Conservation (phyloP, 2,888 invertebrate genomes). For the Pteria penguin region DNA sequence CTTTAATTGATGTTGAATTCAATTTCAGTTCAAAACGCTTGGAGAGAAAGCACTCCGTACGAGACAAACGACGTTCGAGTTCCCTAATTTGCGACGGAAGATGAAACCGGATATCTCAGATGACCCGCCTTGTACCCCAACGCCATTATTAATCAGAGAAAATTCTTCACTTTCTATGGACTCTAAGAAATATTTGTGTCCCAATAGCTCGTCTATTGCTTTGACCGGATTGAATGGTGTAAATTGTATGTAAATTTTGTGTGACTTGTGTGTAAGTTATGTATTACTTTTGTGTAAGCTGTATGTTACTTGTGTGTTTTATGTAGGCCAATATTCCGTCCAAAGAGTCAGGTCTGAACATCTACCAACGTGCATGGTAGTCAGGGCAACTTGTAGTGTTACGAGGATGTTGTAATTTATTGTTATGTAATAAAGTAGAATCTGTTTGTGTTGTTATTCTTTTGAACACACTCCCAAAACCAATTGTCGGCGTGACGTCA, state of each 20-base stretch:
- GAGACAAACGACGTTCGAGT: constrained; percentile 17
- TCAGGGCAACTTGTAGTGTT: background rate
- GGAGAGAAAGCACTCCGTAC: constrained; percentile 38
- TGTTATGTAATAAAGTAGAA: background rate
- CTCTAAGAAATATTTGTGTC: background rate
- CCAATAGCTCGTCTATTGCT: background rate
- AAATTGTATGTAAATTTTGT: background rate
- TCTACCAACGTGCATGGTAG: no score
- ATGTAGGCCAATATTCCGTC: no score
- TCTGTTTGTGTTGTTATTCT: no score
- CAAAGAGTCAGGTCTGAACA: no score
- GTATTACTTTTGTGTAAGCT: no score
- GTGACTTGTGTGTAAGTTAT: no score
- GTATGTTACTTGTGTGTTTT: no score
- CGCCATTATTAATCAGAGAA: constrained; percentile 24
- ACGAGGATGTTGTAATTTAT: background rate
- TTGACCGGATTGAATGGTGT: background rate
- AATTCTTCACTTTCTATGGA: constrained; percentile 18
- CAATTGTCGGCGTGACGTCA: no score
- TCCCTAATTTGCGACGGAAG: constrained; percentile 21
- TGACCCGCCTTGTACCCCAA: constrained; percentile 35
- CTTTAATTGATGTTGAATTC: no score
- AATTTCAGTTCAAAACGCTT: constrained; percentile 36
- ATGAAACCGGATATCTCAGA: constrained; percentile 6
- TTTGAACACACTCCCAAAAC: no score